Evolutionary conservation across 2,113 vertebrate species (phyloP), one percentile per base, ranked within the genome.

Genomic region (Elephas maximus): DNA sequence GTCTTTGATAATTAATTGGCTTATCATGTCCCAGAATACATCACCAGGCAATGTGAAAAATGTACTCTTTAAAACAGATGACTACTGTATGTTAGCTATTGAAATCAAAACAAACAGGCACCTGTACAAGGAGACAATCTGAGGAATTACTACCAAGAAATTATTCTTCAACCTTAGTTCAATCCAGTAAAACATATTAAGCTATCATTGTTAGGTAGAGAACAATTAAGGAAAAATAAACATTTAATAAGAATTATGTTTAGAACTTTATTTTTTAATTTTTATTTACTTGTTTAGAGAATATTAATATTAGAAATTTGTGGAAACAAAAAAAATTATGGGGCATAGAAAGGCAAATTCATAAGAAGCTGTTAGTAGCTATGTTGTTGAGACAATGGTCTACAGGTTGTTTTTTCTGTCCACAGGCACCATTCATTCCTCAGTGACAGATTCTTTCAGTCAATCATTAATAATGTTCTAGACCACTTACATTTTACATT

Each of bases 261-360:
- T 5, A 33, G 30, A 69, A 14, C 65, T 76, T 90, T 15, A 20
- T 15, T 78, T 93, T 63, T 63, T 33, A 62, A 57, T 57, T 33
- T 95, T 80, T 53, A 74, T 48, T 96, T 88, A 62, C 8, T 82
- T 53, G 9, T 45, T 77, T 93, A 77, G 65, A 78, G 63, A 95
- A 60, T 21, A 44, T 6, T 76, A 1, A 67, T 48, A 26, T 26
- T 80, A 88, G 17, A 84, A 89, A 93, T 5, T 12, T 71, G 10
- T 45, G 33, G 26, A 90, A 90, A 85, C 33, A 67, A 76, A 33
- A 33, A 81, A 91, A 17, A 71, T 23, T 53, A 74, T 37, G 14
- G 63, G 4, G 6, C 6, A 78, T 0, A 74, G 24, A 81, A 6
- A 87, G 37, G 7, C 3, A 91, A 53, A 60, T 44, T 67, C 6